A percentile compares a stretch with the other conserved stretches of the same genome.
Evolutionary conservation across 1,140 invertebrate species (phyloP).

Genomic region (Caenorhabditis tropicalis): DNA sequence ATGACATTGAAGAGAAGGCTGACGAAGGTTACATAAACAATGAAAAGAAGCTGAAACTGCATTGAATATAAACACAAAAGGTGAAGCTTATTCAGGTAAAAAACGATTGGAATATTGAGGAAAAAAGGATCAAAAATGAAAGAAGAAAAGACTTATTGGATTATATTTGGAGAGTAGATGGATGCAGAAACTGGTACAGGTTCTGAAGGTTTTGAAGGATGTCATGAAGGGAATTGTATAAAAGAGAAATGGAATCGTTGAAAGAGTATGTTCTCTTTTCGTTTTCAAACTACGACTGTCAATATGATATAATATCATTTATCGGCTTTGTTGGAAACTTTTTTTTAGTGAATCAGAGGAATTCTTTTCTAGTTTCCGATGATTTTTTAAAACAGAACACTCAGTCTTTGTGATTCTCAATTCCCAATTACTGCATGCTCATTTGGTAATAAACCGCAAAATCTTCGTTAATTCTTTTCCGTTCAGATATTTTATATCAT

Average conservation of each 20-base stretch:
- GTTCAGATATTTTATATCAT: too few relatives aligned
- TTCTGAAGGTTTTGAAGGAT: background rate
- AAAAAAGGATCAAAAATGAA: conserved; percentile 10
- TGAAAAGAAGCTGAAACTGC: background rate
- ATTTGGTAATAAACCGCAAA: too few relatives aligned
- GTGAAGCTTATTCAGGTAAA: conserved; percentile 7
- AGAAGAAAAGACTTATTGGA: conserved; percentile 20
- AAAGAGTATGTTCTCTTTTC: background rate
- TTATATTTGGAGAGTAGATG: background rate
- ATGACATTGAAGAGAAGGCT: background rate
- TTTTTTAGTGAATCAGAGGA: too few relatives aligned
- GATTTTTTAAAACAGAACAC: too few relatives aligned
- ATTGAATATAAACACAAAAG: background rate
- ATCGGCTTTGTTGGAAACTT: background rate
- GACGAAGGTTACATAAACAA: conserved; percentile 29
- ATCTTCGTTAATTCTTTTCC: too few relatives aligned
- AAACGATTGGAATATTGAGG: background rate
- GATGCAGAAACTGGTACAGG: conserved; percentile 34
- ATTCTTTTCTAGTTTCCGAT: too few relatives aligned
- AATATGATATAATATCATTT: too few relatives aligned
- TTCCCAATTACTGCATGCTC: too few relatives aligned
- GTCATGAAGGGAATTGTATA: background rate
- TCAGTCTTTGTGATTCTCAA: too few relatives aligned
- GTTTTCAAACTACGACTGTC: too few relatives aligned
- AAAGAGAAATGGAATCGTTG: background rate